Evolutionary conservation across 2,888 invertebrate genomes (phyloP).

Genomic region (Anarsia innoxiella): DNA sequence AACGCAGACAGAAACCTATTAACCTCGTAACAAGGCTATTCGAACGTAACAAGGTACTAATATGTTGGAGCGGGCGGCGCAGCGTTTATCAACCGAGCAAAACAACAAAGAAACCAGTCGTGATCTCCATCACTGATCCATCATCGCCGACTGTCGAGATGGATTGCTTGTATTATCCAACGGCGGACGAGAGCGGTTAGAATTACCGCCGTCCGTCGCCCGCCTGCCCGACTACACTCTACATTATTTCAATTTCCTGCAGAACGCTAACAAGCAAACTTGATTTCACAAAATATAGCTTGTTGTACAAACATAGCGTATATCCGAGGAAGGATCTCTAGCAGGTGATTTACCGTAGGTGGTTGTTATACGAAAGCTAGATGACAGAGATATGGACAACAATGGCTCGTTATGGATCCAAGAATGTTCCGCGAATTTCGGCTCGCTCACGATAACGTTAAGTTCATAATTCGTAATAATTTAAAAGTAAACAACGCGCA

Average conservation of each 20-base stretch:
- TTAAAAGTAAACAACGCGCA: slow-evolving; percentile 1
- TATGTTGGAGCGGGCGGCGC: slow-evolving; percentile 47
- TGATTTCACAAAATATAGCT: slow-evolving; percentile 33
- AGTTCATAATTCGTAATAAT: background rate
- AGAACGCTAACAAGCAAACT: slow-evolving; percentile 37
- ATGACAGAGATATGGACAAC: slow-evolving; percentile 35
- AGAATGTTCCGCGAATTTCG: slow-evolving; percentile 23
- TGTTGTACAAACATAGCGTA: slow-evolving; percentile 32
- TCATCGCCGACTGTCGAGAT: slow-evolving; percentile 57
- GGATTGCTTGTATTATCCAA: slow-evolving; percentile 63
- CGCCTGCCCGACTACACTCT: slow-evolving; percentile 44
- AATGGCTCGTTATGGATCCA: slow-evolving; percentile 34
- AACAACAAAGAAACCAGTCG: slow-evolving; percentile 63
- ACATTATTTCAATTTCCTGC: slow-evolving; percentile 40
- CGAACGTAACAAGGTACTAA: slow-evolving; percentile 63
- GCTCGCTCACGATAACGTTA: no score
- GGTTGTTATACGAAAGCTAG: slow-evolving; percentile 25
- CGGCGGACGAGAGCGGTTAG: slow-evolving; percentile 44
- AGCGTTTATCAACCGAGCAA: slow-evolving; percentile 60
- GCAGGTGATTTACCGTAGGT: slow-evolving; percentile 35
- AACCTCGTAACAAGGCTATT: slow-evolving; percentile 54
- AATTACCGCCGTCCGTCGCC: slow-evolving; percentile 60
- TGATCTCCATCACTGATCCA: slow-evolving; percentile 67
- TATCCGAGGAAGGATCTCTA: slow-evolving; percentile 31
- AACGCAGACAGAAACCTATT: slow-evolving; percentile 43